Conservation (phyloP, 2,888 invertebrate genomes). For the Nasonovia ribisnigri region DNA sequence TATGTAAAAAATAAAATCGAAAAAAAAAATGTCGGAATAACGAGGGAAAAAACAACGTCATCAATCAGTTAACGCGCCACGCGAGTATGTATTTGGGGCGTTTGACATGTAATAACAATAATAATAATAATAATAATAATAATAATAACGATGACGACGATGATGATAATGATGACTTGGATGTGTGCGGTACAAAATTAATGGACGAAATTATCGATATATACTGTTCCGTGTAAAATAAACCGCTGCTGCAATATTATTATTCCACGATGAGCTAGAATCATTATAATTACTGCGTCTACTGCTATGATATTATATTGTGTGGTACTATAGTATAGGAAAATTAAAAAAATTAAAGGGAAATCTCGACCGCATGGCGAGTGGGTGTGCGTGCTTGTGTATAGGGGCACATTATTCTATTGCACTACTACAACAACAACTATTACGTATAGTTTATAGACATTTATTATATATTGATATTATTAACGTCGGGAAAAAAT, state of each 20-base stretch:
- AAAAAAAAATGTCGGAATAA: neutral
- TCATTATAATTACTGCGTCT: neutral
- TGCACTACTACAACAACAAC: neutral
- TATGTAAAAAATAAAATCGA: neutral
- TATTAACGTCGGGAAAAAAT: conserved; percentile 6
- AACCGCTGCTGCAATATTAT: neutral
- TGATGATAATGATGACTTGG: neutral
- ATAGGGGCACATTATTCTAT: conserved; percentile 50
- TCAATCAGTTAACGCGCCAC: conserved; percentile 37
- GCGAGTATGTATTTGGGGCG: conserved; percentile 40
- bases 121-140: neutral
- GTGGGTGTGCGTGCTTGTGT: no score
- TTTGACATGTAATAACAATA: conserved; percentile 24
- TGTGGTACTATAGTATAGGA: neutral
- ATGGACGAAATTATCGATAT: neutral
- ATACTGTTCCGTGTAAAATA: neutral
- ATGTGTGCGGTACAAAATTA: neutral
- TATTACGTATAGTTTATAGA: neutral
- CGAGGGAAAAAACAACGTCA: conserved; percentile 30
- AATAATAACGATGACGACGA: neutral
- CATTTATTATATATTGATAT: neutral
- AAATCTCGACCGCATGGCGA: neutral
- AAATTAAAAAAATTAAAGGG: neutral
- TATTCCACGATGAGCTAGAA: neutral
- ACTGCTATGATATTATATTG: neutral